Base-by-base conservation (phyloP, 2,797 vertebrate genomes). In the Micromesistius poutassou region DNA sequence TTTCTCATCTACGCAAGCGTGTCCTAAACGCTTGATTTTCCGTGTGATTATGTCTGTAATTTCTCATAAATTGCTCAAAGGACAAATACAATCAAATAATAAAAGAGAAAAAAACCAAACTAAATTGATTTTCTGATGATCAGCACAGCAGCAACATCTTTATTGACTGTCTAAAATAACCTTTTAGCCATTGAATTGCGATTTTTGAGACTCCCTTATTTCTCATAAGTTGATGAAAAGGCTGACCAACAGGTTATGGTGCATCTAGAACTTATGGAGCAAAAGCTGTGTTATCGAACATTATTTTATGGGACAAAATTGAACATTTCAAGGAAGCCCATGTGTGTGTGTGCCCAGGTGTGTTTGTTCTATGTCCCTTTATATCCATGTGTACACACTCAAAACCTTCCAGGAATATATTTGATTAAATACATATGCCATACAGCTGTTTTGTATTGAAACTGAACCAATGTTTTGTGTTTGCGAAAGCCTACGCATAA, bases 41-140 rank as follows among this genome's bases (percentile, higher is more conserved):
- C 76, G 78, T 79, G 90, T 85, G 85, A 82, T 90, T 88, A 82
- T 76, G 42, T 78, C 73, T 77, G 72, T 83, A 79, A 81, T 77
- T n/a, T 77, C 16, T 78, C 76, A 78, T 76, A 84, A 82, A 76
- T 68, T 30, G 74, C 50, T 78, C 19, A 19, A 46, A 73, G 36
- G 55, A 25, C 55, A 78, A 30, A 70, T 30, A 70, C 28, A 70
- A 70, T 19, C 25, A 70, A 5, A 62, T 22, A n/a, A 62, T 22
- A 62, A 30, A 70, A 13, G 13, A 70, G 13, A 70, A 30, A 30
- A 30, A 70, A 30, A 30, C 4, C 13, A 70, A 68, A n/a, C 62
- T 30, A 9, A 68, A 70, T 30, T 19, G n/a, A 62, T 62, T 62
- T 62, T 19, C 50, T 62, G 50, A 5, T 62, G 50, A 62, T 62